Evolutionary conservation across 2,113 vertebrate genomes (phyloP), one percentile per base, ranked within the genome.

Genomic region (Silurus meridionalis): DNA sequence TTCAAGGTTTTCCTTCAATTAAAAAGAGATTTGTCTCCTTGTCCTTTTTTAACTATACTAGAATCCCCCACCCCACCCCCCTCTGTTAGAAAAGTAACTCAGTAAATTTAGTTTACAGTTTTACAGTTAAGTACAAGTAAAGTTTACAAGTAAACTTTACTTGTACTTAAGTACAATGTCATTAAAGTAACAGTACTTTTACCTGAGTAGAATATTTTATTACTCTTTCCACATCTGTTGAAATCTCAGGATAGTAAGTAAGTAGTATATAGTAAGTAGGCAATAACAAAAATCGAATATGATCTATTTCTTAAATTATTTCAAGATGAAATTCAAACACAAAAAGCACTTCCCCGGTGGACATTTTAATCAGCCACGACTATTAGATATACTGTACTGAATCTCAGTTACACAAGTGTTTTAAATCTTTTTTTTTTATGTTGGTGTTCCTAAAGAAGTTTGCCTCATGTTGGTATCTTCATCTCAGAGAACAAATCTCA

Each of bases 351-450:
- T 57, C 78, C 53, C 64, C 8, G 78, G 28, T 85, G 74, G 57
- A 25, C 6, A 67, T 52, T 64, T 71, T 60, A 80, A 81, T 86
- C 77, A 86, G 85, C 72, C 48, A 50, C 52, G 28, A 64, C 25
- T 60, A 72, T 71, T 61, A 60, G 23, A 86, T 60, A n/a, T 53
- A 11, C 37, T 37, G 55, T 9, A 86, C 77, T 80, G 52, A 60
- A 71, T 52, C 37, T 52, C 7, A 13, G 61, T 86, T 86, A 81
- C 79, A 52, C n/a, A 46, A 60, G 46, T 53, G 46, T 61, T 53
- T 10, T 74, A 67, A 61, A 61, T 81, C 21, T 10, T 8, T 58
- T 75, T 9, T 52, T 37, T 15, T 0, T 37, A 46, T 28, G 8
- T 28, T 71, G 74, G 19, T 80, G 28, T 37, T 50, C n/a, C 25